These are phyloP conservation scores for Nebria salina DNA, from an alignment of 2,888 invertebrate genomes.

Conservation along the genomic window DNA sequence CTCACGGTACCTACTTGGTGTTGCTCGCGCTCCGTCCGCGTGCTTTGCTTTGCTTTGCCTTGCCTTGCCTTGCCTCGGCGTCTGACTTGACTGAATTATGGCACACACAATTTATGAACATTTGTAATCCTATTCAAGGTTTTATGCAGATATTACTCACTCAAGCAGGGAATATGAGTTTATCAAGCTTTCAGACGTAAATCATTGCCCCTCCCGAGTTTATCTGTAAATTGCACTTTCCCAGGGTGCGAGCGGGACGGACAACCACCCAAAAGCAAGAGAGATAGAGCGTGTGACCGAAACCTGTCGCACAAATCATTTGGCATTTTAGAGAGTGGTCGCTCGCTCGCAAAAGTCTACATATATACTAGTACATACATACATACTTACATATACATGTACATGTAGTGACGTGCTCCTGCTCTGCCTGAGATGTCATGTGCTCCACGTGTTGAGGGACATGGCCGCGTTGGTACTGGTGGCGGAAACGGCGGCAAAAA, in stretches of 20 bases:
- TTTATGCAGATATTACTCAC: slow-evolving; percentile 65
- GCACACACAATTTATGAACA: slow-evolving; percentile 64
- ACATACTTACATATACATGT: no score
- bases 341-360: neutral
- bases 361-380: slow-evolving; percentile 6
- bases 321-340: slow-evolving; percentile 28
- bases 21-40: neutral
- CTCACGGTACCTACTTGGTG: no score
- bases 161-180: slow-evolving; percentile 65
- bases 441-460: slow-evolving; percentile 38
- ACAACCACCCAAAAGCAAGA: slow-evolving; percentile 35
- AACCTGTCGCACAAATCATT: slow-evolving; percentile 47
- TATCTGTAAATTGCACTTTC: slow-evolving; percentile 76
- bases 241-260: slow-evolving; percentile 60
- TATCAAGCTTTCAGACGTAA: slow-evolving; percentile 74
- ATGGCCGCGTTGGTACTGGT: slow-evolving; percentile 33
- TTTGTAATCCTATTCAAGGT: slow-evolving; percentile 65
- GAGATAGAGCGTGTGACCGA: neutral
- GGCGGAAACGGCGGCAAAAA: slow-evolving; percentile 48
- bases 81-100: slow-evolving; percentile 62
- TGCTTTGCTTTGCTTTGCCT: slow-evolving; percentile 2
- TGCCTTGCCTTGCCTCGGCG: slow-evolving; percentile 17
- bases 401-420: slow-evolving; percentile 2
- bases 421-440: neutral
- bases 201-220: slow-evolving; percentile 68